These are phyloP conservation scores for Dendrocincla tyrannina DNA, from an alignment of 2,797 vertebrate species.

Conservation along the genomic window DNA sequence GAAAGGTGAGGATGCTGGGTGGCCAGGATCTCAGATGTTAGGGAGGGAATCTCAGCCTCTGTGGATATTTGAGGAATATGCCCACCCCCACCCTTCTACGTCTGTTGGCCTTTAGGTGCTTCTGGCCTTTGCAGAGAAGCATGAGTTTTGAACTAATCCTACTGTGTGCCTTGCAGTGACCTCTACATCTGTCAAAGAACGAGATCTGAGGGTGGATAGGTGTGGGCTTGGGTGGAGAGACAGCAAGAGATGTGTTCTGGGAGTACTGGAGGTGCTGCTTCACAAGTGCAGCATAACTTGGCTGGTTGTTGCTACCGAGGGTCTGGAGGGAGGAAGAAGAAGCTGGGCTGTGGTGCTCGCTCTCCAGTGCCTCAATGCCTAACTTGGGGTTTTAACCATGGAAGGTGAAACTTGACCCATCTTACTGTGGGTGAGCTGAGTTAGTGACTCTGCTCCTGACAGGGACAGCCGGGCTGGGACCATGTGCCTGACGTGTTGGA, in stretches of 20 bases:
- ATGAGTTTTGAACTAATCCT: neutral
- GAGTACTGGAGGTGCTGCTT: neutral
- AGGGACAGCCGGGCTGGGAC: neutral
- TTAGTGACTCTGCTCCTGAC: fast-evolving
- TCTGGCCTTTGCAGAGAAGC: neutral
- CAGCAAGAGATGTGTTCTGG: fast-evolving
- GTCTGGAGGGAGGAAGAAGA: neutral
- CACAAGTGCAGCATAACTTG: neutral
- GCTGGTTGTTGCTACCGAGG: neutral
- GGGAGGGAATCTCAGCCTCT: neutral
- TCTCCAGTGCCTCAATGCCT: neutral
- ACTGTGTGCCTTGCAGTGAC: neutral
- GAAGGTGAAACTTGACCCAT: neutral
- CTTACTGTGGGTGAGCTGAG: neutral
- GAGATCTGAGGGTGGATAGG: neutral
- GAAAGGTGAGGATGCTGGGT: neutral
- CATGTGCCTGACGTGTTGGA: fast-evolving
- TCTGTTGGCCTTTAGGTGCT: neutral
- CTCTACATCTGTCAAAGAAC: neutral
- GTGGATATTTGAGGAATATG: neutral
- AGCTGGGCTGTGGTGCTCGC: neutral
- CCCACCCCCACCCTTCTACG: fast-evolving
- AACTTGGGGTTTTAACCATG: neutral
- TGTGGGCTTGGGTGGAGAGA: neutral
- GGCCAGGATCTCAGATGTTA: too few relatives aligned